phyloP scores from a whole-genome alignment of 1,140 invertebrate genomes.

The Nautilus pompilius region DNA sequence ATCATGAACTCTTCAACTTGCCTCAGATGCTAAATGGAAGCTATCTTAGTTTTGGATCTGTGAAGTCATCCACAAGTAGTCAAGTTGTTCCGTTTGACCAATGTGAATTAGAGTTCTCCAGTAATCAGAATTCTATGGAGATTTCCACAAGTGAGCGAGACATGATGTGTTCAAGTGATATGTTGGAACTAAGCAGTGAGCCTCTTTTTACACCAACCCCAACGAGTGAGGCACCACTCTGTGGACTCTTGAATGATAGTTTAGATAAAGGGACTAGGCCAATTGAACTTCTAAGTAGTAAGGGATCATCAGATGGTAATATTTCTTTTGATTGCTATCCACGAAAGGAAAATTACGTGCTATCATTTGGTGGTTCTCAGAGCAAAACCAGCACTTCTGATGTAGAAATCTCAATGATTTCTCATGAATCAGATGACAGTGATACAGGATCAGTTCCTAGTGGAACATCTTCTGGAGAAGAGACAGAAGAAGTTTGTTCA shows the following conservation, averaged over 20 bases:
- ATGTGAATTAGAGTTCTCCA: slow-evolving; percentile 40
- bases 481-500: slow-evolving; percentile 34
- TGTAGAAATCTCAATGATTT: slow-evolving; percentile 33
- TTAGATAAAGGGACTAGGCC: slow-evolving; percentile 20
- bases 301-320: slow-evolving; percentile 28
- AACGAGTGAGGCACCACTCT: slow-evolving; percentile 16
- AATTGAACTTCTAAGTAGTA: slow-evolving; percentile 15
- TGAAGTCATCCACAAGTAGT: slow-evolving; percentile 23
- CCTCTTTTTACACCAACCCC: slow-evolving; percentile 46
- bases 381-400: slow-evolving; percentile 21
- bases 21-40: slow-evolving; percentile 42
- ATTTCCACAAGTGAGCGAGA: slow-evolving; percentile 45
- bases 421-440: slow-evolving; percentile 29
- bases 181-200: slow-evolving; percentile 45
- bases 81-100: slow-evolving; percentile 24
- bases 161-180: slow-evolving; percentile 49
- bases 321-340: slow-evolving; percentile 37
- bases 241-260: slow-evolving; percentile 26
- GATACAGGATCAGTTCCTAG: slow-evolving; percentile 21
- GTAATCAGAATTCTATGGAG: slow-evolving; percentile 41
- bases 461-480: slow-evolving; percentile 24
- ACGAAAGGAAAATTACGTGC: slow-evolving; percentile 43
- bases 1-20: slow-evolving; percentile 20
- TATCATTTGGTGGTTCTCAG: slow-evolving; percentile 44
- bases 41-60: slow-evolving; percentile 34